These are phyloP conservation scores for Amblyornis subalaris DNA, from an alignment of 2,113 vertebrate genomes.

Conservation along the genomic window DNA sequence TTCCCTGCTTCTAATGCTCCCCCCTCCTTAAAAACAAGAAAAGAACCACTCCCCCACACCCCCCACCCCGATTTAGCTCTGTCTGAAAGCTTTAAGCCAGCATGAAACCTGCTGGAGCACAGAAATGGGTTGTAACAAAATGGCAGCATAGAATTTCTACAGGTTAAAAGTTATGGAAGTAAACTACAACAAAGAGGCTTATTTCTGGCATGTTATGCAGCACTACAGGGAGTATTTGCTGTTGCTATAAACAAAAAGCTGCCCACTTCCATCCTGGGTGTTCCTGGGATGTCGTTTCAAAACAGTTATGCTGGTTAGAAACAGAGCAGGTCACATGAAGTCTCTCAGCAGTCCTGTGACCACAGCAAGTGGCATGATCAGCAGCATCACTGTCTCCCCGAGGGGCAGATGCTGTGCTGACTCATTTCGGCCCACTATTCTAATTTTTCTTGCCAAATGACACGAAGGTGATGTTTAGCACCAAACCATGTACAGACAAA, in stretches of 20 bases:
- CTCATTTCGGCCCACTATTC: neutral
- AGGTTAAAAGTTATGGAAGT: conserved; percentile 26
- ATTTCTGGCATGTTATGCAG: conserved; percentile 45
- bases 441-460: neutral
- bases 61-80: neutral
- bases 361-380: neutral
- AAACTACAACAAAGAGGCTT: conserved; percentile 41
- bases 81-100: conserved; percentile 8
- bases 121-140: conserved; percentile 24
- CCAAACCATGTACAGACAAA: conserved; percentile 29
- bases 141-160: neutral
- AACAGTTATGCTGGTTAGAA: conserved; percentile 13
- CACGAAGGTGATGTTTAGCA: neutral
- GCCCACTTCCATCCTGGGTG: conserved; percentile 55
- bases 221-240: conserved; percentile 58
- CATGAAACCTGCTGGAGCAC: neutral
- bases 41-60: neutral
- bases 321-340: neutral
- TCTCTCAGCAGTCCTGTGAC: neutral
- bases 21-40: neutral
- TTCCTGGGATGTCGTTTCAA: conserved; percentile 41
- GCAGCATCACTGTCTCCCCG: neutral
- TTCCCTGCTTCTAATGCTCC: conserved; percentile 6
- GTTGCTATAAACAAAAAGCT: conserved; percentile 52
- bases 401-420: neutral